phyloP scores from a whole-genome alignment of 2,888 invertebrate species.

The Blera fallax region DNA sequence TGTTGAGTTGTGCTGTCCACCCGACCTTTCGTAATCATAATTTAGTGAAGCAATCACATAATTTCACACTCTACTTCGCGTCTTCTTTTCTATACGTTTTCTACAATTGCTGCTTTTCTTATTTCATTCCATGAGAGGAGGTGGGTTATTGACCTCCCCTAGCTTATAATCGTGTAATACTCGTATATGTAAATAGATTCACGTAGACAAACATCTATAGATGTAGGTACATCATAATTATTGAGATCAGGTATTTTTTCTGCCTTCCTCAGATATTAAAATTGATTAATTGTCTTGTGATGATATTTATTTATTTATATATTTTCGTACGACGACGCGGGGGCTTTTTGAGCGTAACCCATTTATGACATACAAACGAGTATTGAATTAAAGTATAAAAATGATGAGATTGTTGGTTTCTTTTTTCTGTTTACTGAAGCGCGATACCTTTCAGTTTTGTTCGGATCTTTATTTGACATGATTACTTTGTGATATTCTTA shows the following conservation, averaged over 20 bases:
- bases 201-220: conserved; percentile 35
- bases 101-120: conserved; percentile 58
- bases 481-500: background rate
- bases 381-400: background rate
- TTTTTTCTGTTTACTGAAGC: background rate
- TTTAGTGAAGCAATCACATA: conserved; percentile 71
- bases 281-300: conserved; percentile 17
- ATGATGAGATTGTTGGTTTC: background rate
- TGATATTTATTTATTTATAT: conserved; percentile 7
- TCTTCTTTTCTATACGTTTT: conserved; percentile 51
- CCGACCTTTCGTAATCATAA: conserved; percentile 71
- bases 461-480: background rate
- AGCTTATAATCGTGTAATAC: conserved; percentile 36
- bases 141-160: conserved; percentile 56
- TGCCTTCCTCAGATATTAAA: background rate
- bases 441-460: conserved; percentile 4
- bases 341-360: background rate
- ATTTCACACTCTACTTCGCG: conserved; percentile 73
- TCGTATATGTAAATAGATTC: conserved; percentile 60
- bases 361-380: background rate
- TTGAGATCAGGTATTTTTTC: conserved; percentile 32
- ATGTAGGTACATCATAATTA: conserved; percentile 28
- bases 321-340: background rate
- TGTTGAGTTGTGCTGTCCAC: conserved; percentile 19
- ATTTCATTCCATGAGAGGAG: conserved; percentile 35